These are phyloP conservation scores for Eupeodes latifasciatus DNA, from an alignment of 2,888 invertebrate species.

Conservation along the genomic window DNA sequence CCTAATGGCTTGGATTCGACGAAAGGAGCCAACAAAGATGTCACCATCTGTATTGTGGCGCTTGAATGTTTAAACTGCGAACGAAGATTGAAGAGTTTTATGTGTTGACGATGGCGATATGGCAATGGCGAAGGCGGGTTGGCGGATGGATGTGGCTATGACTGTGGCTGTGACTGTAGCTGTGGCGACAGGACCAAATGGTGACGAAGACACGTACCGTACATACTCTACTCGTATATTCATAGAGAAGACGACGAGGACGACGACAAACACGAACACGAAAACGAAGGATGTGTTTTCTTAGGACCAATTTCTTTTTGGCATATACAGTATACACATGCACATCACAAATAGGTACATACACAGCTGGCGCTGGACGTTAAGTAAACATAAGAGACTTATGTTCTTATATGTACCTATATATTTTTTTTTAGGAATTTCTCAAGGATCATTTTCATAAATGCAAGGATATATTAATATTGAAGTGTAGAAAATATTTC, in stretches of 20 bases:
- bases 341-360: no score
- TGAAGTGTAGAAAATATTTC: no score
- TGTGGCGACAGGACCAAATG: not conserved
- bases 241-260: not conserved
- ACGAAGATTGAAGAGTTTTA: conserved; percentile 35
- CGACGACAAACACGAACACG: not conserved
- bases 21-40: conserved; percentile 51
- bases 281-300: conserved; percentile 44
- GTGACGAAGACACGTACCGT: conserved; percentile 6
- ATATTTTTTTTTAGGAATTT: conserved; percentile 11
- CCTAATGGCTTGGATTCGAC: conserved; percentile 52
- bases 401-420: not conserved
- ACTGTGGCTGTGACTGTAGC: no score
- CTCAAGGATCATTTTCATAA: not conserved
- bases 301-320: conserved; percentile 69
- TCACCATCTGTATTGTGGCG: conserved; percentile 67
- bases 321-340: conserved; percentile 57
- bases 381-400: conserved; percentile 51
- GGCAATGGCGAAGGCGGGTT: not conserved
- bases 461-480: no score
- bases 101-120: not conserved
- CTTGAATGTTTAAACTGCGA: conserved; percentile 48
- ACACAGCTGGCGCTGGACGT: conserved; percentile 68
- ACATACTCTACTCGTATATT: not conserved
- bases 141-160: not conserved